Percentiles rank a stretch among this genome's conserved stretches.
phyloP scores from a whole-genome alignment of 2,888 invertebrate genomes.

The Lepidochrysops patricia region DNA sequence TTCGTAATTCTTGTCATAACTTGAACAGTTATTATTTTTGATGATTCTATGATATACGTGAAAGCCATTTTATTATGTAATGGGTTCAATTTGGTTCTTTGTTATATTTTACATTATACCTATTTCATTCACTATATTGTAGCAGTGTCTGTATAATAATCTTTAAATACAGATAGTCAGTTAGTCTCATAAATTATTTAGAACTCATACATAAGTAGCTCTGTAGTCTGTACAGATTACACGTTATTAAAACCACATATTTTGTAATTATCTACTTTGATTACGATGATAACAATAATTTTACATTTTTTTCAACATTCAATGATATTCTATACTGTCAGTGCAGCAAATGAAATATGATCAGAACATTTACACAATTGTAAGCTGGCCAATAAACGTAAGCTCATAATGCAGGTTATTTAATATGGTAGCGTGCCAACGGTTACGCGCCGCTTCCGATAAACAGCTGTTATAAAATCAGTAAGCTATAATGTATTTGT shows the following conservation, averaged over 20 bases:
- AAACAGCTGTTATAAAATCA: conserved; percentile 34
- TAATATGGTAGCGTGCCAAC: conserved; percentile 42
- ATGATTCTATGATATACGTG: neutral
- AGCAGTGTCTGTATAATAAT: too few species aligned
- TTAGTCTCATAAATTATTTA: too few species aligned
- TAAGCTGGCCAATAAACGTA: conserved; percentile 33
- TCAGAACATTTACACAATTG: conserved; percentile 24
- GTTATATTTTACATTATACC: too few species aligned
- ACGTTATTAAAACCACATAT: too few species aligned
- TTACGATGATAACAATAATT: too few species aligned
- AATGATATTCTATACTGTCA: conserved; percentile 12
- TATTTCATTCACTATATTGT: too few species aligned
- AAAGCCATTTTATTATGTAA: neutral
- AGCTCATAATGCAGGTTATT: conserved; percentile 33
- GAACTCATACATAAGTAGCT: too few species aligned
- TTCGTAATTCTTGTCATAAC: neutral
- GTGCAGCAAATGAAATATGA: conserved; percentile 23
- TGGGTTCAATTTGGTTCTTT: too few species aligned
- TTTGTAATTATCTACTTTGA: too few species aligned
- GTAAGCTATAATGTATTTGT: neutral
- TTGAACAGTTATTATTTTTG: neutral
- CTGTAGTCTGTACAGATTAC: too few species aligned
- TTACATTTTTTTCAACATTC: too few species aligned
- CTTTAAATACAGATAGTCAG: too few species aligned
- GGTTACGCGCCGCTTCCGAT: conserved; percentile 41